phyloP scores from a whole-genome alignment of 1,140 invertebrate species.

The Drosophila aff. region DNA sequence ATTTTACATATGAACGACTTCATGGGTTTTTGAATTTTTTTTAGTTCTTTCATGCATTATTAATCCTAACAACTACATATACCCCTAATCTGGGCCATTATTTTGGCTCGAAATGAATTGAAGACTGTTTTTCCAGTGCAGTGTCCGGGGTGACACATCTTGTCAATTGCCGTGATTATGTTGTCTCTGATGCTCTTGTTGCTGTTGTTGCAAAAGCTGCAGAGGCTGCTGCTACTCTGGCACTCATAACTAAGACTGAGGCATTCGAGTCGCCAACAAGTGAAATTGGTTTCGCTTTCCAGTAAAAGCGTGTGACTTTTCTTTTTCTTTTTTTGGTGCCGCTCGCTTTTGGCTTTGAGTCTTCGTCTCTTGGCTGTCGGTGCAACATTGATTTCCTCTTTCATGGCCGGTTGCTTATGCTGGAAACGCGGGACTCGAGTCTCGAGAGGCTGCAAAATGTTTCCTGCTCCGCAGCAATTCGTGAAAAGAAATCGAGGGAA shows the following conservation, averaged over 20 bases:
- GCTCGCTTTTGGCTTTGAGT: slow-evolving; percentile 35
- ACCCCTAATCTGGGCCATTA: not conserved
- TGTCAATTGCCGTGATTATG: slow-evolving; percentile 77
- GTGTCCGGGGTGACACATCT: slow-evolving; percentile 63
- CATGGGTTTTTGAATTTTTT: too few species aligned
- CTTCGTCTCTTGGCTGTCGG: slow-evolving; percentile 17
- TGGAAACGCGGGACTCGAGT: slow-evolving; percentile 8
- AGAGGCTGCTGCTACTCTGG: slow-evolving; percentile 20
- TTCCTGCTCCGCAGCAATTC: slow-evolving; percentile 70
- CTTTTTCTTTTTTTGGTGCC: slow-evolving; percentile 18
- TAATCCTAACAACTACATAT: too few species aligned
- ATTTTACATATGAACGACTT: too few species aligned
- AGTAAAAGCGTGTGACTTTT: slow-evolving; percentile 69
- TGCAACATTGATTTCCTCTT: slow-evolving; percentile 78
- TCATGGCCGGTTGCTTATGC: slow-evolving; percentile 66
- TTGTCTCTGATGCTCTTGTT: slow-evolving; percentile 51
- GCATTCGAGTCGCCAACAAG: slow-evolving; percentile 59
- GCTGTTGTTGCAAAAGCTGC: slow-evolving; percentile 10
- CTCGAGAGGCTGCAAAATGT: slow-evolving; percentile 47
- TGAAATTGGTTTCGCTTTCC: slow-evolving; percentile 73
- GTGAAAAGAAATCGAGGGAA: slow-evolving; percentile 28
- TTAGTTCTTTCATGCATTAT: too few species aligned
- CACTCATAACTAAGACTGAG: slow-evolving; percentile 59
- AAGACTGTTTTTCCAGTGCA: slow-evolving; percentile 14
- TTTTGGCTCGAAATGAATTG: not conserved